phyloP scores from a whole-genome alignment of 2,797 vertebrate species.

The Acipenser transmontanus region DNA sequence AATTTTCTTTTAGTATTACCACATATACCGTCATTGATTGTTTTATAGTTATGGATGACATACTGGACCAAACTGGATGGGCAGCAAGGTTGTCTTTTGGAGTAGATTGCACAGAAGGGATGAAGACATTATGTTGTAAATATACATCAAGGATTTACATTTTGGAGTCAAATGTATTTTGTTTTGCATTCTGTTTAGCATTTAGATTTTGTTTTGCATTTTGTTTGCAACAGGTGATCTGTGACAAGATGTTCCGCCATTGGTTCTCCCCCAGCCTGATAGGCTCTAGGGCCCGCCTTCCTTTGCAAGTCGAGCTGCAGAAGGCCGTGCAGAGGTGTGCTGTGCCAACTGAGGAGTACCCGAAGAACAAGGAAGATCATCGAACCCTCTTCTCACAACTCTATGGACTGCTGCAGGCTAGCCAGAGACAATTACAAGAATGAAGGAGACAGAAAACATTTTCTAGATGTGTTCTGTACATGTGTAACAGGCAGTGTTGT shows the following conservation, averaged over 20 bases:
- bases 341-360: constrained; percentile 33
- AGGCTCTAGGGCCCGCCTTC: constrained; percentile 50
- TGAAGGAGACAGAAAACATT: constrained; percentile 15
- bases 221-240: constrained; percentile 70
- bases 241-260: constrained; percentile 89
- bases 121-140: too few relatives aligned
- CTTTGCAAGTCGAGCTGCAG: constrained; percentile 73
- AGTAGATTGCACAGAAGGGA: too few relatives aligned
- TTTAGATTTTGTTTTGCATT: too few relatives aligned
- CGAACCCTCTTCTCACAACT: constrained; percentile 62
- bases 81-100: too few relatives aligned
- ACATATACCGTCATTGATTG: too few relatives aligned
- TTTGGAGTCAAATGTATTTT: too few relatives aligned
- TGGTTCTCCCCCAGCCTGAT: constrained; percentile 76
- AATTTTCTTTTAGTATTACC: too few relatives aligned
- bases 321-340: constrained; percentile 76
- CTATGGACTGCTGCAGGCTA: constrained; percentile 64
- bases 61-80: too few relatives aligned
- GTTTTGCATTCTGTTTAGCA: too few relatives aligned
- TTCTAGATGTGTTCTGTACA: not conserved
- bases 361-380: constrained; percentile 3
- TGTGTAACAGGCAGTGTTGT: not conserved
- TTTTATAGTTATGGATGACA: too few relatives aligned
- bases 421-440: constrained; percentile 46
- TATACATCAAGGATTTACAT: too few relatives aligned